A percentile compares a stretch with the other conserved stretches of the same genome.
phyloP scores from a whole-genome alignment of 2,797 vertebrate genomes.

The Neosalanx taihuensis region DNA sequence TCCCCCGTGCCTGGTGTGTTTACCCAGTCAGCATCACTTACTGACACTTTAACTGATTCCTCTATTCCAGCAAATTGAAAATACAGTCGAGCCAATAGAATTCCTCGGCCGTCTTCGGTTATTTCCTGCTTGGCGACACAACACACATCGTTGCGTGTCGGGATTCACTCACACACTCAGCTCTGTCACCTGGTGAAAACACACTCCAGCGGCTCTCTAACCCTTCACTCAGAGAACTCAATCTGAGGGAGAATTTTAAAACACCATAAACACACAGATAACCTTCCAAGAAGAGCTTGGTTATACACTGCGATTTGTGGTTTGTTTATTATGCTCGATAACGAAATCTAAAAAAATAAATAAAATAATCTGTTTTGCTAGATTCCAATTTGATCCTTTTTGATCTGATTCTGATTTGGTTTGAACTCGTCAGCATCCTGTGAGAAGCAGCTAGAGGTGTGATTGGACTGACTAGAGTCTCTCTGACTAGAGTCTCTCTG shows the following conservation, averaged over 20 bases:
- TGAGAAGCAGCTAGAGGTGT: too few relatives aligned
- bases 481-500: too few relatives aligned
- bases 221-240: neutral
- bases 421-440: too few relatives aligned
- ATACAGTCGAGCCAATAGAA: neutral
- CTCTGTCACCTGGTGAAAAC: neutral
- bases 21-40: constrained; percentile 21
- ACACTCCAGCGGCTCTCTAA: too few relatives aligned
- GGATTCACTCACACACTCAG: neutral
- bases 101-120: neutral
- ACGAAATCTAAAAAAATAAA: too few relatives aligned
- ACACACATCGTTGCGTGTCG: neutral
- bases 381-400: too few relatives aligned
- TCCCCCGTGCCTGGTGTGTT: neutral
- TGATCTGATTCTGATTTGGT: too few relatives aligned
- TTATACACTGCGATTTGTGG: too few relatives aligned
- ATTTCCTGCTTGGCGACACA: neutral
- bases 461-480: too few relatives aligned
- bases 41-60: neutral
- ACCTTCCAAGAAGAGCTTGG: neutral
- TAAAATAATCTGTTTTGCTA: too few relatives aligned
- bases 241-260: neutral
- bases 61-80: neutral
- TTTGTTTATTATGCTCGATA: too few relatives aligned
- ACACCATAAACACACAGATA: neutral